Evolutionary conservation across 2,113 vertebrate species (phyloP).

Genomic region (Acrocephalus arundinaceus): DNA sequence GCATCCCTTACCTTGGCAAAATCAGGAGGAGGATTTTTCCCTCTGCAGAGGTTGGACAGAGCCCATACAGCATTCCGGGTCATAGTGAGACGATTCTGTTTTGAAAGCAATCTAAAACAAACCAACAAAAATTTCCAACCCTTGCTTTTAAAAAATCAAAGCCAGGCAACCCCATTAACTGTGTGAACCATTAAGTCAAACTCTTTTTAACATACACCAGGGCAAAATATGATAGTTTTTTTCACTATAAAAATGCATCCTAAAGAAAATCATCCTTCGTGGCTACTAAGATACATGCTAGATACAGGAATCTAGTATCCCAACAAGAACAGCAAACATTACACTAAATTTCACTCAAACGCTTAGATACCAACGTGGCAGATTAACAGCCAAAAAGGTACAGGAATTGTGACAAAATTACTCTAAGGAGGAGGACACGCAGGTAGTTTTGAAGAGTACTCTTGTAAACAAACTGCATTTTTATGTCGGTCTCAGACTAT

Average conservation of each 20-base stretch:
- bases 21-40: conserved; percentile 97
- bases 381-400: neutral
- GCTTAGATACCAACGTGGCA: neutral
- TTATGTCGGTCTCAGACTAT: neutral
- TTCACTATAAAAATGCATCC: neutral
- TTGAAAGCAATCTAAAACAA: conserved; percentile 88
- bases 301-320: neutral
- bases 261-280: neutral
- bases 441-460: neutral
- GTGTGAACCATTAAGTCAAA: neutral
- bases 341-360: neutral
- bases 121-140: neutral
- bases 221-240: rapidly evolving
- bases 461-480: neutral
- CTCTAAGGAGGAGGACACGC: neutral
- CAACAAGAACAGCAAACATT: neutral
- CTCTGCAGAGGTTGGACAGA: conserved; percentile 96
- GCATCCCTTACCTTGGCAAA: conserved; percentile 85
- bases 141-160: neutral
- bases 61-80: conserved; percentile 98
- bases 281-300: neutral
- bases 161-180: neutral
- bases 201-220: neutral
- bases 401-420: neutral
- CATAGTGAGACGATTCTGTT: conserved; percentile 97